Evolutionary conservation across 1,140 invertebrate genomes (phyloP).

Genomic region (Leptopilina clavipes): DNA sequence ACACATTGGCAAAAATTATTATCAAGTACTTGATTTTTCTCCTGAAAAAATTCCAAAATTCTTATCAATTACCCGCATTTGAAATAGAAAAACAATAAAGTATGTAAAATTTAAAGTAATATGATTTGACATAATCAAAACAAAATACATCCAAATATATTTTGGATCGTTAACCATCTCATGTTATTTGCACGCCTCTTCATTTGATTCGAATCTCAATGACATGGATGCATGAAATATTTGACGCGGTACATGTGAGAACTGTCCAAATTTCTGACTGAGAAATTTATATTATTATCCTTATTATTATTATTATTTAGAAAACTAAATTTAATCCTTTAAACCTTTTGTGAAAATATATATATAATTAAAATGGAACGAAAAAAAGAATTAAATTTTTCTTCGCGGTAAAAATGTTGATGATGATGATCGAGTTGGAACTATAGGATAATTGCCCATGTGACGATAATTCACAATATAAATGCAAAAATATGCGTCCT

Average conservation of each 20-base stretch:
- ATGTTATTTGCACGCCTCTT: background rate
- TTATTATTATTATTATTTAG: too few relatives aligned
- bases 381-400: too few relatives aligned
- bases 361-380: too few relatives aligned
- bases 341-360: too few relatives aligned
- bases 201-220: slow-evolving; percentile 3
- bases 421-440: background rate
- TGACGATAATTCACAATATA: background rate
- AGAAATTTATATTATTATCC: slow-evolving; percentile 19
- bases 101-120: too few relatives aligned
- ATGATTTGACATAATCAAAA: too few relatives aligned
- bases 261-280: background rate
- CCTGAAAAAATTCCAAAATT: too few relatives aligned
- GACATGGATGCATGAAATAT: background rate
- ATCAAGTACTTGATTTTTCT: too few relatives aligned
- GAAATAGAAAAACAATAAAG: too few relatives aligned
- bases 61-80: too few relatives aligned
- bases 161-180: background rate
- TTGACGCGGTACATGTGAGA: background rate
- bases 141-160: background rate
- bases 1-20: too few relatives aligned
- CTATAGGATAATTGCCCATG: background rate
- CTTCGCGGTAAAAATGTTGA: background rate
- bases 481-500: background rate
- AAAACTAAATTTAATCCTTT: too few relatives aligned